Evolutionary conservation across 2,113 vertebrate species (phyloP).

Genomic region (Podarcis muralis): DNA sequence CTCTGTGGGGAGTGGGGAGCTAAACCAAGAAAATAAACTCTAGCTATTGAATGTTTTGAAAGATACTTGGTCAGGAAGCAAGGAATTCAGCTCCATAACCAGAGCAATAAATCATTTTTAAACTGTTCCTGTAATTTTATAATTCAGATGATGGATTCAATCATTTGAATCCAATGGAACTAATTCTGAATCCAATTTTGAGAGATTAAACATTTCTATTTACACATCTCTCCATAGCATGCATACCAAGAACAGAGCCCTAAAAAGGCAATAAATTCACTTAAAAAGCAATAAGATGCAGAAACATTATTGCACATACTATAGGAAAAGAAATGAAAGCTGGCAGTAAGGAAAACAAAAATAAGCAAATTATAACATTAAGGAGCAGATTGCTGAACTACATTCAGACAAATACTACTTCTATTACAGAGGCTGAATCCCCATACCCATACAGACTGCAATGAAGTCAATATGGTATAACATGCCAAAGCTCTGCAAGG

Average conservation of each 20-base stretch:
- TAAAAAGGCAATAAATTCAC: not conserved
- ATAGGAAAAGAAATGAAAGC: not conserved
- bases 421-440: not conserved
- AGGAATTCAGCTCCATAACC: not conserved
- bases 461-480: not conserved
- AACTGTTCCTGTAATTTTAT: not conserved
- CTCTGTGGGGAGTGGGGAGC: not conserved
- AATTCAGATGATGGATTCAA: not conserved
- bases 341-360: not conserved
- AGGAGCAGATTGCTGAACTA: not conserved
- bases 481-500: not conserved
- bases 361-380: not conserved
- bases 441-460: not conserved
- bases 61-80: not conserved
- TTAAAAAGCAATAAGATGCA: not conserved
- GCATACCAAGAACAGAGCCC: not conserved
- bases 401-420: not conserved
- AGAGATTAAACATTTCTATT: conserved; percentile 4
- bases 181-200: conserved; percentile 8
- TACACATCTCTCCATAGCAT: not conserved
- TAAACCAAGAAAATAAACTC: not conserved
- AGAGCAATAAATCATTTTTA: not conserved
- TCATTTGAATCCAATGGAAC: not conserved
- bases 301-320: not conserved
- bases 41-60: not conserved